Conservation (phyloP, 2,113 vertebrate species). For the Bubo blakistoni region DNA sequence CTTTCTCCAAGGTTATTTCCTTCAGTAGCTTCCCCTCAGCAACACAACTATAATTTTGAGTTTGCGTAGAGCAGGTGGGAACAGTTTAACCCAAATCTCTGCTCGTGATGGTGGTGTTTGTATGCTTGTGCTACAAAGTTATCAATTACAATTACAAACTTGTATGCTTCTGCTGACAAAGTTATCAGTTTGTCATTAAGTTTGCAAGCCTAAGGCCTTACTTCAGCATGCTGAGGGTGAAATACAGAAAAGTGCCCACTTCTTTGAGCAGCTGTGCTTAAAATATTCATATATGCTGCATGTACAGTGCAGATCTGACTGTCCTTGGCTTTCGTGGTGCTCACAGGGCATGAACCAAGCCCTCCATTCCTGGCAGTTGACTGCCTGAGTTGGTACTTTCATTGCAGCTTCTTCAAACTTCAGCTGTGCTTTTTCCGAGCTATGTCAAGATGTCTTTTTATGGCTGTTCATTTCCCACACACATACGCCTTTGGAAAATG, state of each 20-base stretch:
- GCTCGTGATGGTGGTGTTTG: background rate
- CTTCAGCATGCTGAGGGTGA: background rate
- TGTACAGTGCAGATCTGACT: background rate
- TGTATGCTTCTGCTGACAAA: no score
- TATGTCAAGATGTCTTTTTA: background rate
- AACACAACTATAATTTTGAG: background rate
- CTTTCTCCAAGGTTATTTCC: background rate
- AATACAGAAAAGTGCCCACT: background rate
- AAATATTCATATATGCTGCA: background rate
- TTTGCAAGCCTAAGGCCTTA: background rate
- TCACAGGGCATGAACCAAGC: background rate
- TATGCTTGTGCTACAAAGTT: background rate
- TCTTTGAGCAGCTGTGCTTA: background rate
- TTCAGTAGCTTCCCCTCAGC: background rate
- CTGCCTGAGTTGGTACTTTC: background rate
- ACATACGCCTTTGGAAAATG: background rate
- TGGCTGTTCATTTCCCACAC: background rate
- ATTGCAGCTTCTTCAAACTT: background rate
- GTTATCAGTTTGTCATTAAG: background rate
- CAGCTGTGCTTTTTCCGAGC: background rate
- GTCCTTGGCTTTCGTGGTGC: background rate
- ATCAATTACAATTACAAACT: no score
- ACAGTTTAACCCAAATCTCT: background rate
- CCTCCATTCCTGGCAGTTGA: background rate
- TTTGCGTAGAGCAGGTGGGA: background rate